A percentile compares a stretch with the other conserved stretches of the same genome.
Conservation (phyloP, 2,113 vertebrate genomes). For the Syrrhaptes paradoxus region DNA sequence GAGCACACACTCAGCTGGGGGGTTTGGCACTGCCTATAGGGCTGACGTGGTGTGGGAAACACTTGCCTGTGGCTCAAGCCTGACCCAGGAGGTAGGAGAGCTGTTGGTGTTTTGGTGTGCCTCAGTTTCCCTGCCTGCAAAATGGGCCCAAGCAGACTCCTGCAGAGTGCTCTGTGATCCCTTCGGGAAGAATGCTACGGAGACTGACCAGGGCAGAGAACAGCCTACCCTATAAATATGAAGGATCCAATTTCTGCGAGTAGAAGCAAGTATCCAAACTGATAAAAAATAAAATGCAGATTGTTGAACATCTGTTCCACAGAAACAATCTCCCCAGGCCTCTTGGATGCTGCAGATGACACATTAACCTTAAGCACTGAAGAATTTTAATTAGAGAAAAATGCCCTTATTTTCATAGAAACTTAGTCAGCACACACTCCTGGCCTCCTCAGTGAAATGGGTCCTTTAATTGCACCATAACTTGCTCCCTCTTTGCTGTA, state of each 20-base stretch:
- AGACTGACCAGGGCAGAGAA: neutral
- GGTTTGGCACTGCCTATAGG: neutral
- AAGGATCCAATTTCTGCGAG: neutral
- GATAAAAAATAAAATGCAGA: neutral
- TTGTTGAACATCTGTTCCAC: constrained; percentile 16
- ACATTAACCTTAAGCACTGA: neutral
- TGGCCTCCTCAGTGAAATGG: neutral
- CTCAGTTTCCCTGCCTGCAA: neutral
- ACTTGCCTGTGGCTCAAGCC: neutral
- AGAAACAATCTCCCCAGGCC: neutral
- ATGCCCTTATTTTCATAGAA: neutral
- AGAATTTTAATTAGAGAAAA: constrained; percentile 7
- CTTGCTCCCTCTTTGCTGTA: neutral
- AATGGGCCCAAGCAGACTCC: neutral
- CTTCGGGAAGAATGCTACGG: rapidly evolving
- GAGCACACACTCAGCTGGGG: neutral
- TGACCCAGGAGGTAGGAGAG: neutral
- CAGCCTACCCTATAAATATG: neutral
- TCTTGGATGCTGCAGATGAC: neutral
- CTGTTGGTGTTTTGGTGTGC: neutral
- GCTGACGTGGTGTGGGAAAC: neutral
- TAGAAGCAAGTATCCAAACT: neutral
- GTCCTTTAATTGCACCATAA: neutral
- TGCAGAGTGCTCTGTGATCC: neutral
- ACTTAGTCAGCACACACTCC: neutral